phyloP scores from a whole-genome alignment of 1,140 invertebrate species.

The Apis cerana region DNA sequence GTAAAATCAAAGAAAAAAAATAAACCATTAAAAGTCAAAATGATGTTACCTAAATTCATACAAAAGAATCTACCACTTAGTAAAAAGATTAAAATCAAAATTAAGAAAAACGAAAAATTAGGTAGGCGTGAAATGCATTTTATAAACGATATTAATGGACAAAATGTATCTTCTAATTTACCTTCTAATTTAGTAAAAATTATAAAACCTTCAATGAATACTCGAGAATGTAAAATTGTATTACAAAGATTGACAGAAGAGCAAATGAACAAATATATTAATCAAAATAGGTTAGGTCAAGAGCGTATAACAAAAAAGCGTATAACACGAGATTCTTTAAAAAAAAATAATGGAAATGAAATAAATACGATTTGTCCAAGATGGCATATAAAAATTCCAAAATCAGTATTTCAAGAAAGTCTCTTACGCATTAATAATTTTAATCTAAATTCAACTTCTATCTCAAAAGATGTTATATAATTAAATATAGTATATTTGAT shows the following conservation, averaged over 20 bases:
- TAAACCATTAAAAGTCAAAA: background rate
- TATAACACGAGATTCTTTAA: fast-evolving
- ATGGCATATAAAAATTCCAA: conserved; percentile 36
- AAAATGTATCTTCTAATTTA: background rate
- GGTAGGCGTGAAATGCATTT: background rate
- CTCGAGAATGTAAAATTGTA: conserved; percentile 10
- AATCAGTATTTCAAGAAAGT: conserved; percentile 9
- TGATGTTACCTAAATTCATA: too few relatives aligned
- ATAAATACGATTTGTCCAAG: background rate
- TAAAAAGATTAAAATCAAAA: conserved; percentile 11
- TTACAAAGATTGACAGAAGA: background rate
- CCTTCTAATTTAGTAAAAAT: background rate
- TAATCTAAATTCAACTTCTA: background rate
- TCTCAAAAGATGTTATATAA: too few relatives aligned
- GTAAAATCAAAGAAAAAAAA: background rate
- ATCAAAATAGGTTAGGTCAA: background rate
- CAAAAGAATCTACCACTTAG: background rate
- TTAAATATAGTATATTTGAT: too few relatives aligned
- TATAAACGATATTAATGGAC: background rate
- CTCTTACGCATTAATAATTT: background rate
- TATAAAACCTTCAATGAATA: background rate
- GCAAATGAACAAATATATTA: background rate
- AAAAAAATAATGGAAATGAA: background rate
- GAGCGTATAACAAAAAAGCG: too few relatives aligned
- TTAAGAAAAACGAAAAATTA: background rate